Evolutionary conservation across 2,113 vertebrate species (phyloP).

Genomic region (Cyphomyrus plagiostoma): DNA sequence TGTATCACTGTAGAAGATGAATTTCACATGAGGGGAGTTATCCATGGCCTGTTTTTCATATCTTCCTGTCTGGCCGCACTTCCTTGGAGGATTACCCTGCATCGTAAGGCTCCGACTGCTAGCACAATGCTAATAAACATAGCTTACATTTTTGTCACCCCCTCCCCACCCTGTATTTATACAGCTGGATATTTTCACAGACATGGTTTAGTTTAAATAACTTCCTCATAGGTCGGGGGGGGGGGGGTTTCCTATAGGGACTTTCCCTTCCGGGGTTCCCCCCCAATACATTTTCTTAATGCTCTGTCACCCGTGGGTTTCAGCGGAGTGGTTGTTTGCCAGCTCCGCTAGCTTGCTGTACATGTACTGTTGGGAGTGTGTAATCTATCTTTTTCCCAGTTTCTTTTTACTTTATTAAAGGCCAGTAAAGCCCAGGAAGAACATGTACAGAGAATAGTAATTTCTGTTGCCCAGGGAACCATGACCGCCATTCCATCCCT

Average conservation of each 20-base stretch:
- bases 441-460: not conserved
- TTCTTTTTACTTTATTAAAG: conserved; percentile 1
- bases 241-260: not conserved
- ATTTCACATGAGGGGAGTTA: conserved; percentile 5
- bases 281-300: not conserved
- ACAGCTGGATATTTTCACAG: conserved; percentile 11
- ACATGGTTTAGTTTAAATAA: conserved; percentile 5
- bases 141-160: not conserved
- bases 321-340: not conserved
- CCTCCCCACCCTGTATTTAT: not conserved
- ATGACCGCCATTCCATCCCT: not conserved
- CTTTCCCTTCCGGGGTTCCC: not conserved
- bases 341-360: not conserved
- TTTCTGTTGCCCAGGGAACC: not conserved
- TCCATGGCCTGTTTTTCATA: not conserved
- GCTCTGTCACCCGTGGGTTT: not conserved
- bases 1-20: not conserved
- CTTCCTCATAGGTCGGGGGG: not conserved
- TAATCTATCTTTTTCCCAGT: not conserved
- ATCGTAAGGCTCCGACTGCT: not conserved
- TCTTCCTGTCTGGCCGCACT: not conserved
- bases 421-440: not conserved
- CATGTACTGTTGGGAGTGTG: not conserved
- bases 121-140: not conserved
- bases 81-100: not conserved